A percentile compares a stretch with the other conserved stretches of the same genome.
Conservation (phyloP, 2,113 vertebrate genomes). For the Thinocorus orbignyianus region DNA sequence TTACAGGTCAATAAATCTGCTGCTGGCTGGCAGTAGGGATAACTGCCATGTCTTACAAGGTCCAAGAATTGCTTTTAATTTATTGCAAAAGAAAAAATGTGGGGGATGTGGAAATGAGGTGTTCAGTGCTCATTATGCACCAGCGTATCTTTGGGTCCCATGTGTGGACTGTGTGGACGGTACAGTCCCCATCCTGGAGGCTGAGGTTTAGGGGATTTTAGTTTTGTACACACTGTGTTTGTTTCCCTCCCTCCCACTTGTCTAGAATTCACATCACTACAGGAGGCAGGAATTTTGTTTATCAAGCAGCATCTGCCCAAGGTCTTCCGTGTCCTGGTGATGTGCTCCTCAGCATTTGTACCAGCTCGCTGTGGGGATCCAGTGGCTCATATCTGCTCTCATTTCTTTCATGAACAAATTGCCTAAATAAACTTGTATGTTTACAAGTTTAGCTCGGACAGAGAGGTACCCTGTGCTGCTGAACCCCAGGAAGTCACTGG, state of each 20-base stretch:
- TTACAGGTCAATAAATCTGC: slow-evolving; percentile 37
- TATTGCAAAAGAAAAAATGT: background rate
- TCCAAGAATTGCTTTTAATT: background rate
- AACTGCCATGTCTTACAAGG: slow-evolving; percentile 29
- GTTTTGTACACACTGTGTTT: background rate
- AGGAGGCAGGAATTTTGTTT: background rate
- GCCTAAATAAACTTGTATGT: background rate
- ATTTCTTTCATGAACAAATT: background rate
- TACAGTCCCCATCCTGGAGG: background rate
- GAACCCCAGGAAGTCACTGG: background rate
- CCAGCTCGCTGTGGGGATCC: background rate
- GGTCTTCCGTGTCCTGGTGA: background rate
- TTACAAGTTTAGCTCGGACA: background rate
- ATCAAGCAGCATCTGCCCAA: background rate
- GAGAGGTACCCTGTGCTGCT: background rate
- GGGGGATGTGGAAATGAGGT: background rate
- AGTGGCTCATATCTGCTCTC: background rate
- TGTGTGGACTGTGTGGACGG: background rate
- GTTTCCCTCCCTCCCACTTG: background rate
- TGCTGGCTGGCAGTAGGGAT: background rate
- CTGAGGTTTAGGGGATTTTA: background rate
- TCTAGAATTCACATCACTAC: background rate
- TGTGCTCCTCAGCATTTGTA: background rate
- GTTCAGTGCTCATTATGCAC: background rate
- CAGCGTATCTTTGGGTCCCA: background rate